Base-by-base conservation (phyloP, 1,140 invertebrate genomes). In the Patella vulgata region DNA sequence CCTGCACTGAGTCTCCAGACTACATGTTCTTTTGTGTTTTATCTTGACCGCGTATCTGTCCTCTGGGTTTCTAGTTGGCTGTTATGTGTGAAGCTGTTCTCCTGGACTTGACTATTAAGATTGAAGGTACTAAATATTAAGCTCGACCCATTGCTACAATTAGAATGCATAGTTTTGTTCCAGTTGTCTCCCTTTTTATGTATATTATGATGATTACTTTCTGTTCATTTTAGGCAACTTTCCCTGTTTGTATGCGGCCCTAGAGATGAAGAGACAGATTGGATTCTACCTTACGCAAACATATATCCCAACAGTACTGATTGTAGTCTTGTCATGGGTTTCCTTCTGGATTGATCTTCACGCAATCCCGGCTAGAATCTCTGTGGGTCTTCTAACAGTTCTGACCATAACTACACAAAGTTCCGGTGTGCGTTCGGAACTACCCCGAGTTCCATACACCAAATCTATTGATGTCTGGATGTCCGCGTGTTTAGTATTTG, bases 391-490 rank as follows among this genome's bases (percentile, higher is more conserved):
- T 91, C 90, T 1, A 14, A 68, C 65, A 14, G 59, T 68, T 12
- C 55, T 68, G 6, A 68, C 65, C 31, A 68, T 68, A 30, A 68
- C 59, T 12, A 68, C 65, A 2, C 65, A 68, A 44, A 68, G 65
- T 39, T 42, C 56, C 42, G 47, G 56, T n/a, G 59, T 56, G 19
- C 39, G 43, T 17, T 36, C 71, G 36, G 42, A 66, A 51, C 44
- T 68, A 25, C 71, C 71, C 11, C 27, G 52, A 25, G 92, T 94
- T 47, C 74, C 74, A 25, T 84, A 83, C 63, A 73, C 89, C 27
- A 90, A 93, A 90, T 91, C 91, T 4, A 83, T 94, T 21, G 92
- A 94, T 80, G 83, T 94, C 1, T 94, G 92, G 92, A 93, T 93
- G 91, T 91, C 91, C 6, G 90, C 90, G 8, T 94, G 93, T 73